A percentile compares a stretch with the other conserved stretches of the same genome.
phyloP scores from a whole-genome alignment of 1,140 invertebrate species.

The Macrosteles quadrilineatus region DNA sequence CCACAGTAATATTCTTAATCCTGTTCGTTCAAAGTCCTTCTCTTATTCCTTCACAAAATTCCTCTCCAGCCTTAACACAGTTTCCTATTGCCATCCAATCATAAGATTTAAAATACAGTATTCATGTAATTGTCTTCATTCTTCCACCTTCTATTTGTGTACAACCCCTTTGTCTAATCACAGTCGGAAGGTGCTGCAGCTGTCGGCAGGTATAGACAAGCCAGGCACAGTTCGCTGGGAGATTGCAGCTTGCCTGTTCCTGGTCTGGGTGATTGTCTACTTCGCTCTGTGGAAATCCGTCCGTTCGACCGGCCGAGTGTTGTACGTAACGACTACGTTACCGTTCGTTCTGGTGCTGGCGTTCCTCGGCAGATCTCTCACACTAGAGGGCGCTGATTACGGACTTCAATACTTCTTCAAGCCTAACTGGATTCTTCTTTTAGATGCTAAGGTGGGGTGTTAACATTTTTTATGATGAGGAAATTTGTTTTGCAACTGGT shows the following conservation, averaged over 20 bases:
- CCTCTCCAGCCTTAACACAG: no score
- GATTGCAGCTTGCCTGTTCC: conserved; percentile 79
- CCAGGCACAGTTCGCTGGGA: conserved; percentile 83
- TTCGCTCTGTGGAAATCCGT: conserved; percentile 93
- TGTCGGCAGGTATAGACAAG: conserved; percentile 77
- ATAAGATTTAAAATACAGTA: no score
- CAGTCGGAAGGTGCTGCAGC: conserved; percentile 81
- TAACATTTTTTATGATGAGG: not conserved
- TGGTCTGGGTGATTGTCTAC: conserved; percentile 89
- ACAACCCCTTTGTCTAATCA: no score
- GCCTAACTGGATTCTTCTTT: conserved; percentile 83
- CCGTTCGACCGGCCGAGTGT: conserved; percentile 74
- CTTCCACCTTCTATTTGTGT: no score
- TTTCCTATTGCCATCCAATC: no score
- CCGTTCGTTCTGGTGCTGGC: conserved; percentile 81
- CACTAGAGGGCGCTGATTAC: conserved; percentile 75
- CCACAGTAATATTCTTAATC: no score
- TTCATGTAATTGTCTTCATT: no score
- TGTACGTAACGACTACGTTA: conserved; percentile 85
- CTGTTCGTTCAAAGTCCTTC: no score
- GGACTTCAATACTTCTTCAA: conserved; percentile 83
- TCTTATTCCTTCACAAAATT: no score
- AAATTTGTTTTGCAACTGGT: not conserved
- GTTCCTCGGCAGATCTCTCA: conserved; percentile 76
- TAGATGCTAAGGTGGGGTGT: conserved; percentile 71